phyloP scores from a whole-genome alignment of 1,140 invertebrate genomes.

The Bombyx mandarina region DNA sequence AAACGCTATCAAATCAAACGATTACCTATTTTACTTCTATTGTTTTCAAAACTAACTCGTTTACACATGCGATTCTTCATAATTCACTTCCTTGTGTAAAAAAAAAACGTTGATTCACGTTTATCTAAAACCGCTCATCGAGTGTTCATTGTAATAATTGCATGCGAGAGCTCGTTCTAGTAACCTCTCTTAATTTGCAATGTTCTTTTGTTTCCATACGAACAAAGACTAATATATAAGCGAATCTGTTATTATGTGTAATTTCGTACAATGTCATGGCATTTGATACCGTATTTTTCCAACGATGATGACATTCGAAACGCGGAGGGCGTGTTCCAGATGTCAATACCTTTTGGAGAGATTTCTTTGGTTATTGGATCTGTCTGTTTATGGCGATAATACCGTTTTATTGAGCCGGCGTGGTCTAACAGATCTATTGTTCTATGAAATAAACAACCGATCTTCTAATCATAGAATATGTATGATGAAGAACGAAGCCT shows the following conservation, averaged over 20 bases:
- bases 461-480: too few relatives aligned
- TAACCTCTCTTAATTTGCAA: constrained; percentile 26
- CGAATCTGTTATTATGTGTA: constrained; percentile 11
- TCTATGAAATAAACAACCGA: constrained; percentile 4
- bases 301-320: constrained; percentile 14
- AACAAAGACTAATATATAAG: constrained; percentile 26
- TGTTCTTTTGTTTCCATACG: constrained; percentile 21
- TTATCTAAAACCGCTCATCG: background rate
- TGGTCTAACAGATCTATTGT: constrained; percentile 15
- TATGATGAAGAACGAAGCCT: too few relatives aligned
- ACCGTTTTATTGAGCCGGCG: constrained; percentile 23
- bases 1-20: background rate
- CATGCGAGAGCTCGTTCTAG: constrained; percentile 21
- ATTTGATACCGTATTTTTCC: constrained; percentile 11
- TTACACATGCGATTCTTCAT: background rate
- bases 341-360: constrained; percentile 15
- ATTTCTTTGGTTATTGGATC: constrained; percentile 17
- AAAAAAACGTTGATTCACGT: constrained; percentile 1
- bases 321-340: constrained; percentile 17
- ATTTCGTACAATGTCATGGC: constrained; percentile 19
- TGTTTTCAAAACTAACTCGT: constrained; percentile 9
- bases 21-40: constrained; percentile 9
- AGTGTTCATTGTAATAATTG: constrained; percentile 15
- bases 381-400: constrained; percentile 24
- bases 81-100: constrained; percentile 1